Evolutionary conservation across 2,888 invertebrate species (phyloP), one percentile per base, ranked within the genome.

Genomic region (Eulithis testata): DNA sequence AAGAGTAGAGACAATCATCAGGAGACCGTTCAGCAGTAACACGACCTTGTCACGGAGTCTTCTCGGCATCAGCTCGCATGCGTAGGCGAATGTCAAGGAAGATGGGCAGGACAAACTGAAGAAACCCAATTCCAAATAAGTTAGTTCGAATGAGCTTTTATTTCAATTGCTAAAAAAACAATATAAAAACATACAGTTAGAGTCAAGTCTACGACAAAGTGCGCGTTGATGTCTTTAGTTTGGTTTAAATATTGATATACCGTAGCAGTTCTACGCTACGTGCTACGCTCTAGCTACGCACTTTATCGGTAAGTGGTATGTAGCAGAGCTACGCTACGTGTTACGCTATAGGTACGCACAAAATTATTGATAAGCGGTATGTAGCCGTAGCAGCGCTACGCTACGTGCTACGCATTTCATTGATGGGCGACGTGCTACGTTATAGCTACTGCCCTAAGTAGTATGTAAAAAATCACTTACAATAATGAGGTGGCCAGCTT

Each of bases 401-500:
- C 4, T 31, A 31, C 11, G 14, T 4, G 50, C 27, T 51, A 51
- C 51, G 47, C 47, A 47, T 4, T 44, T 31, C 3, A 31, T 31
- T 31, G 6, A 5, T 31, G 31, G 3, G 31, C 31, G 31, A 4
- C 3, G 31, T 31, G 31, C 31, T 31, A 31, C 31, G 3, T 31
- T 31, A 31, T 31, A 21, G 21, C 21, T 21, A 5, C 31, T 31
- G 31, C 31, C 0, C 2, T 31, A 31, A 40, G 3, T 5, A 14
- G 43, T 14, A 54, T 9, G 9, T 11, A 14, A 54, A 2, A 44
- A 40, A 40, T 21, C 4, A 87, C 91, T 90, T 81, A 93, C 92
- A 93, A 92, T 0, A 92, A 69, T 0, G 92, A 88, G 0, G 86
- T 83, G 4, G 79, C 78, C 3, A 91, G 79, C 70, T 91, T 92